phyloP scores from a whole-genome alignment of 2,113 vertebrate species.

The Archilochus colubris region DNA sequence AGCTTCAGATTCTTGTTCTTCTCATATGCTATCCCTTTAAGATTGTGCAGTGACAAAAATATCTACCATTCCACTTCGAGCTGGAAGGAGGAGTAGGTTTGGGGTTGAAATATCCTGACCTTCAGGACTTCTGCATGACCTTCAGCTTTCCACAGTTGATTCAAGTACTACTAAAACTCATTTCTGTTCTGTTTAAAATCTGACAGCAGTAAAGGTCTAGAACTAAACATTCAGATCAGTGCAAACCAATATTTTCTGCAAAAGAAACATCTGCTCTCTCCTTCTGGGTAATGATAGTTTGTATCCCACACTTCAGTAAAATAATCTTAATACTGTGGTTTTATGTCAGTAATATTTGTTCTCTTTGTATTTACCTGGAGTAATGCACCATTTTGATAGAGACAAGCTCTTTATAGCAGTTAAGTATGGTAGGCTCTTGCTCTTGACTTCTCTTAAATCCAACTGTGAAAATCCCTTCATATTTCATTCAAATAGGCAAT shows the following conservation, averaged over 20 bases:
- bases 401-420: neutral
- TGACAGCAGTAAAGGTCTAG: neutral
- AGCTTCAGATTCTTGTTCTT: neutral
- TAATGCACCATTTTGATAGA: neutral
- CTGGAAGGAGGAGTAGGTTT: neutral
- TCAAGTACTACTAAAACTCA: neutral
- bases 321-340: neutral
- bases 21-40: neutral
- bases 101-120: neutral
- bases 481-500: neutral
- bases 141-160: neutral
- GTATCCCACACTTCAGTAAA: neutral
- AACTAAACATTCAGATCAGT: neutral
- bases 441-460: neutral
- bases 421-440: neutral
- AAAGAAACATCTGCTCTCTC: neutral
- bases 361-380: neutral
- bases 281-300: neutral
- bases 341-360: neutral
- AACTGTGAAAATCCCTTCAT: neutral
- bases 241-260: neutral
- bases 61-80: neutral
- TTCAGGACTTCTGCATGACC: neutral
- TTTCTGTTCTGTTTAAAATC: neutral
- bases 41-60: neutral